phyloP scores from a whole-genome alignment of 2,113 vertebrate genomes.

The Nymphicus hollandicus region DNA sequence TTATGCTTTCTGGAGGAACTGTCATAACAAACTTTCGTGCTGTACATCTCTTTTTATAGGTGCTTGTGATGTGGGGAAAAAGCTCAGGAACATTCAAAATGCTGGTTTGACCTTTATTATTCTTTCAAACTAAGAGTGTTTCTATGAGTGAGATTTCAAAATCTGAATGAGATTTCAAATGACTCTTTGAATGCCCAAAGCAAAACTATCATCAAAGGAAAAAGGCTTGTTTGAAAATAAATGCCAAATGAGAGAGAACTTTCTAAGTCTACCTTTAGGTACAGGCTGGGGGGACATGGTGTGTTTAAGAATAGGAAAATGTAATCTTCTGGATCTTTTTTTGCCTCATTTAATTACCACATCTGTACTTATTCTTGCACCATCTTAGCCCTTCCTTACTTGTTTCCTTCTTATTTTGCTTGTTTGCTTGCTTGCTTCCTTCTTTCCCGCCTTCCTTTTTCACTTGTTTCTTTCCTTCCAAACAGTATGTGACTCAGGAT shows the following conservation, averaged over 20 bases:
- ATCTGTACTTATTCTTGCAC: not conserved
- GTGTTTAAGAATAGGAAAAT: not conserved
- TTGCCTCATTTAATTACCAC: not conserved
- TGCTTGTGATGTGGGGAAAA: not conserved
- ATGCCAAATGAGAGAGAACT: slow-evolving; percentile 39
- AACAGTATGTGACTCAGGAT: not conserved
- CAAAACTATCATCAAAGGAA: slow-evolving; percentile 26
- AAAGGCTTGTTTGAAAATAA: slow-evolving; percentile 44
- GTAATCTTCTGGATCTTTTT: not conserved
- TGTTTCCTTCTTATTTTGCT: not conserved
- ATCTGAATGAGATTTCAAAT: slow-evolving; percentile 51
- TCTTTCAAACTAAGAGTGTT: slow-evolving; percentile 38
- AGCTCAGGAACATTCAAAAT: slow-evolving; percentile 4
- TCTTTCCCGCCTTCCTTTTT: not conserved
- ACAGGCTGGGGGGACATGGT: not conserved
- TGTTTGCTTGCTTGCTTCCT: not conserved
- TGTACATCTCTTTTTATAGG: not conserved
- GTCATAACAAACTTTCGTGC: slow-evolving; percentile 3
- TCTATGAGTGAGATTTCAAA: slow-evolving; percentile 50
- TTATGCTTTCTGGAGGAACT: not conserved
- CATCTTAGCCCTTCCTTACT: not conserved
- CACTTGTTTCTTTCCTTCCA: not conserved
- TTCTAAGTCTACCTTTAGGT: slow-evolving; percentile 15
- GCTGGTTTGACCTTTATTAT: slow-evolving; percentile 8
- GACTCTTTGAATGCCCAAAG: slow-evolving; percentile 9